Percentiles rank a stretch among this genome's conserved stretches.
phyloP scores from a whole-genome alignment of 2,113 vertebrate genomes.

The Elephantulus edwardii region DNA sequence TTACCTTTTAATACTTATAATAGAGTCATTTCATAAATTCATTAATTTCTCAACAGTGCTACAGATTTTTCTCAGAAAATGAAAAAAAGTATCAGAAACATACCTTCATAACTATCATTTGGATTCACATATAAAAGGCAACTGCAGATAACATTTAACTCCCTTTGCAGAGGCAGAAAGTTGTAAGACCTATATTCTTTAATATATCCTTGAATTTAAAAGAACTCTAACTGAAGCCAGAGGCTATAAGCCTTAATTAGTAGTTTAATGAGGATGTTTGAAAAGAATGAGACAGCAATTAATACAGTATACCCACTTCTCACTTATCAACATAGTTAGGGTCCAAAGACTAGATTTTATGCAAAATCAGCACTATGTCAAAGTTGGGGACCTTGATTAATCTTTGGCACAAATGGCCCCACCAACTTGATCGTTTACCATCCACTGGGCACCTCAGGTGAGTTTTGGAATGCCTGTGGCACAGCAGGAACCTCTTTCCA shows the following conservation, averaged over 20 bases:
- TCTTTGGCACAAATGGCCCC: neutral
- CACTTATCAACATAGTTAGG: neutral
- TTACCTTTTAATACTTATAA: neutral
- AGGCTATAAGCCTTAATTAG: neutral
- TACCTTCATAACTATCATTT: fast-evolving
- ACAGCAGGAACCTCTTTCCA: neutral
- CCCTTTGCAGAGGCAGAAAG: neutral
- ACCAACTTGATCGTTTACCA: neutral
- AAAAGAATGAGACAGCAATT: neutral
- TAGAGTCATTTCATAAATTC: neutral
- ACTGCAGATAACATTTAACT: neutral
- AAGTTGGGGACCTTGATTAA: neutral
- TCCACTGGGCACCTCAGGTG: too few species aligned
- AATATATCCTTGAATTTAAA: neutral
- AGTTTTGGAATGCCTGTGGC: too few species aligned
- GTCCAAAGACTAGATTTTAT: neutral
- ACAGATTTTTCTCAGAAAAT: neutral
- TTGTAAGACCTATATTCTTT: neutral
- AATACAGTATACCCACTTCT: neutral
- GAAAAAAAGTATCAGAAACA: neutral
- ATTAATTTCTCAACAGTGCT: fast-evolving
- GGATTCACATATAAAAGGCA: neutral
- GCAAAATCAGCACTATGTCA: neutral
- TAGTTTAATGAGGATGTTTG: neutral
- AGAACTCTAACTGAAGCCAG: neutral